A percentile compares a stretch with the other conserved stretches of the same genome.
phyloP scores from a whole-genome alignment of 2,113 vertebrate genomes.

The Pterophyllum scalare region DNA sequence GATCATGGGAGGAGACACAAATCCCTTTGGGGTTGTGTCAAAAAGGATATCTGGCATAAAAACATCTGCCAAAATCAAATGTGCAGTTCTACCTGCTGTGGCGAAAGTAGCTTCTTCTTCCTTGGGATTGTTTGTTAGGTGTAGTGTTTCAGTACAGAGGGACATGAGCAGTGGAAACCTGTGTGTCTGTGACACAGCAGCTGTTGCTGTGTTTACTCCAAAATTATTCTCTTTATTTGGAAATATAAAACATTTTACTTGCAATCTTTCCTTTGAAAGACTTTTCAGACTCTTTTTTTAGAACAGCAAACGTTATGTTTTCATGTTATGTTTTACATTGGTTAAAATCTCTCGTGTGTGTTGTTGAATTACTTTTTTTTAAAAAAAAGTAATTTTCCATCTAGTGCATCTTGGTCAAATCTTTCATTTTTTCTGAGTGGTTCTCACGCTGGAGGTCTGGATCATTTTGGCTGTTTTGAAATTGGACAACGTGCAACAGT shows the following conservation, averaged over 20 bases:
- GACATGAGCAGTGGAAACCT: not conserved
- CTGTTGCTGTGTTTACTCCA: not conserved
- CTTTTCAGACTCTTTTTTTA: not conserved
- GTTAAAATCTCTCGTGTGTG: not conserved
- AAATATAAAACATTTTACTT: not conserved
- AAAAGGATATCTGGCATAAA: not conserved
- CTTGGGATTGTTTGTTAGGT: not conserved
- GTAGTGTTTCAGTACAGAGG: not conserved
- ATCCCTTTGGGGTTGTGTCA: not conserved
- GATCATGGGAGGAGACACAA: not conserved
- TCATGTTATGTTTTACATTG: not conserved
- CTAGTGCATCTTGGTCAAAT: not conserved
- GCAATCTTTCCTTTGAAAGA: not conserved
- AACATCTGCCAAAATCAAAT: not conserved
- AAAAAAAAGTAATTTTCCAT: not conserved
- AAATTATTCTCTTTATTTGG: accelerated
- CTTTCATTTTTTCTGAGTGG: not conserved
- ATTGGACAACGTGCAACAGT: too few relatives aligned
- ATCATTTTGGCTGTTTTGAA: too few relatives aligned
- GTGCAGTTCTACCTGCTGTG: not conserved
- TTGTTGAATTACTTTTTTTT: not conserved
- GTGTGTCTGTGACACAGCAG: not conserved
- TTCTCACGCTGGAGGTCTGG: not conserved
- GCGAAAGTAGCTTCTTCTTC: not conserved
- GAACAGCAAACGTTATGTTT: not conserved